Evolutionary conservation across 2,113 vertebrate genomes (phyloP).

Genomic region (Sylvilagus bachmani): DNA sequence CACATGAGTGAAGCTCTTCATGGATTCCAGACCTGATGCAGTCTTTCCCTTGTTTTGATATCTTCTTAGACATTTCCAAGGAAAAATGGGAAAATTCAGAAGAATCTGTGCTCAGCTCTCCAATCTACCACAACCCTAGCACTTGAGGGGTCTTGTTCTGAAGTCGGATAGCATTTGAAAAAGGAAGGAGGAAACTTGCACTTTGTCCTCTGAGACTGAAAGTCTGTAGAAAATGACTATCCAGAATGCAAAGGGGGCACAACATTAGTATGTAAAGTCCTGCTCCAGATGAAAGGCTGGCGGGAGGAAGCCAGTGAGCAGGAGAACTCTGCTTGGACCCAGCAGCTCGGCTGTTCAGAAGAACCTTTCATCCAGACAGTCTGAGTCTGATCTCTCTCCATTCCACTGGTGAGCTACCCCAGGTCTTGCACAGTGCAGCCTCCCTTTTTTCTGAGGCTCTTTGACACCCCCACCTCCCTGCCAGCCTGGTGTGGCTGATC

Average conservation of each 20-base stretch:
- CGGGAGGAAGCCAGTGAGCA: rapidly evolving
- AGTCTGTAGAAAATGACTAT: background rate
- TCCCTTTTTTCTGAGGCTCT: conserved; percentile 83
- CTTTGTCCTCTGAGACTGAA: background rate
- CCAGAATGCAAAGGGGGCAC: rapidly evolving
- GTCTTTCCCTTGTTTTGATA: conserved; percentile 6
- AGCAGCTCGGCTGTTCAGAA: background rate
- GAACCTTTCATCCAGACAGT: background rate
- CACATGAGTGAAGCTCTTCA: background rate
- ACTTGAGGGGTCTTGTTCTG: background rate
- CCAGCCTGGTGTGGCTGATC: conserved; percentile 96
- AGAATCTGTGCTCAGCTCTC: background rate
- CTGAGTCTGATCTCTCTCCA: background rate
- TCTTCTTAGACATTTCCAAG: background rate
- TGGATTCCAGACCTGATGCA: background rate
- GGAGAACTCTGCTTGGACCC: background rate
- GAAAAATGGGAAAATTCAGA: background rate
- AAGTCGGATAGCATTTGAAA: background rate
- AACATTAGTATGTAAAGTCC: background rate
- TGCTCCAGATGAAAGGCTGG: background rate
- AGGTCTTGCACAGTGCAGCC: conserved; percentile 56
- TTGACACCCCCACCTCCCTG: conserved; percentile 88
- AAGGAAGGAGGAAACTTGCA: background rate
- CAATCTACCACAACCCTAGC: background rate
- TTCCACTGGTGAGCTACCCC: conserved; percentile 31